Base-by-base conservation (phyloP, 2,113 vertebrate species). In the Stomatorhinus ivindoensis region DNA sequence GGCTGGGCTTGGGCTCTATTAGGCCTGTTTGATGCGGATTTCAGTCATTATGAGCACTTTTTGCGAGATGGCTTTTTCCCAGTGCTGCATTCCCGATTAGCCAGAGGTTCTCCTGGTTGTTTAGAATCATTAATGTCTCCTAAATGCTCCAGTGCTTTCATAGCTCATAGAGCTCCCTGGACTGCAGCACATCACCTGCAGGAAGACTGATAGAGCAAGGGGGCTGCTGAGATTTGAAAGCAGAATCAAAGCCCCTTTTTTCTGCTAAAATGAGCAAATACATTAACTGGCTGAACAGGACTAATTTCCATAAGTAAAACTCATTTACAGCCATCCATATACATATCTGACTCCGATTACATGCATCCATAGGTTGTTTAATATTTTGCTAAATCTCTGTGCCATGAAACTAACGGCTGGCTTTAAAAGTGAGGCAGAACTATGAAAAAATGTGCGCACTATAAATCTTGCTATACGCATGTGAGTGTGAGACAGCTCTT, bases 101-200 rank as follows among this genome's bases (percentile, higher is more conserved):
- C 87, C 10, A 48, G 17, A 88, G 89, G 46, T 86, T 92, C 90
- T 92, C 90, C 87, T 91, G 90, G 87, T 90, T 91, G 90, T 91
- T 87, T 92, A 73, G 90, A 92, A 93, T 94, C 92, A 91, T 91
- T 93, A 85, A 90, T 90, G 90, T 65, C 39, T 88, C 73, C 88
- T 93, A 42, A 94, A 94, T 93, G 95, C 94, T 94, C 91, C 93
- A 91, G 88, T 92, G 92, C 92, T 73, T 91, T 88, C 90, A 88
- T 65, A 92, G 89, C 93, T 94, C 93, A 91, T 91, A 87, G 90
- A 91, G 89, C 61, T 94, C 93, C 92, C 92, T 93, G 93, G 92
- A 94, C 94, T 93, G 94, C 94, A 95, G 94, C 94, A 91, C 90
- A 90, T 91, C 90, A 90, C 87, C 90, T 93, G 92, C 89, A 58